Base-by-base conservation (phyloP, 2,797 vertebrate species). In the Lophura swinhoii region DNA sequence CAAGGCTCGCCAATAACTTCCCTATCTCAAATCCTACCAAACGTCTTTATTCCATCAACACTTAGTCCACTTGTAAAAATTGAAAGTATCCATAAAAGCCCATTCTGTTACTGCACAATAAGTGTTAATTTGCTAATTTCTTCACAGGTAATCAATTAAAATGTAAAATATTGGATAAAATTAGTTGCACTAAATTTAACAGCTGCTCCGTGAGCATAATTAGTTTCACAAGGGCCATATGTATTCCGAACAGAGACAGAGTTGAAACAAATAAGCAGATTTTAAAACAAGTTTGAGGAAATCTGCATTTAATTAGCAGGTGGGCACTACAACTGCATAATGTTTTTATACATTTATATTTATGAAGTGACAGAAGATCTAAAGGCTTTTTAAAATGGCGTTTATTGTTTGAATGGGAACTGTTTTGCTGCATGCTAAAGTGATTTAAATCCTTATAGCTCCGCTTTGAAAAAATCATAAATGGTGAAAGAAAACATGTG, bases 311-410 rank as follows among this genome's bases (percentile, higher is more conserved):
- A 99, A 99, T 99, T 99, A 99, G 98, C 98, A 99, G 99, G 99
- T 99, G 99, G 98, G 99, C 98, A 98, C 98, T 98, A 98, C 98
- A 98, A 98, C 97, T 98, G 98, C 97, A 98, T 98, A 98, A 98
- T 97, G 97, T 98, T 98, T 98, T 99, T 99, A 99, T 99, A 98
- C 98, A 98, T 98, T 98, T 98, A 98, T 99, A 99, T 99, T 99
- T 99, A 99, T 99, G 99, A 99, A 99, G 99, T 99, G 99, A 98
- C 98, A 97, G 98, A 97, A 99, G 99, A 99, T 99, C 99, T 99
- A 96, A 99, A 98, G 98, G 98, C 98, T 97, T 98, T 98, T 98
- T 98, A 98, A 98, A 98, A 98, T 98, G 97, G 98, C 98, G 99
- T 98, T 99, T 99, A 99, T 99, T 99, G 99, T 99, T 99, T 98